Evolutionary conservation across 2,113 vertebrate species (phyloP).

Genomic region (Pelvicachromis taeniatus): DNA sequence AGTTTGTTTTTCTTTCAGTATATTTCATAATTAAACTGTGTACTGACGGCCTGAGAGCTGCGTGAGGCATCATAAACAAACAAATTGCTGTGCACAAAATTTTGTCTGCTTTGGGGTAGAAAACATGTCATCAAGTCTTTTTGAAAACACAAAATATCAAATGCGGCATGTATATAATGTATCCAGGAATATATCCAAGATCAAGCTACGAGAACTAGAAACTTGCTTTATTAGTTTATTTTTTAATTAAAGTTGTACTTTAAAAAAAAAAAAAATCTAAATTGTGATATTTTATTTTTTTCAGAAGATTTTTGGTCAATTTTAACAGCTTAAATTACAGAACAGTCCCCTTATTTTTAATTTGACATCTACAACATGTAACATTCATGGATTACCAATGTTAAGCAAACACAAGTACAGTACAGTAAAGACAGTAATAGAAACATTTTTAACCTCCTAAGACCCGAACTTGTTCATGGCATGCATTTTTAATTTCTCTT

Average conservation of each 20-base stretch:
- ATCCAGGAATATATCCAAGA: not conserved
- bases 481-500: too few species aligned
- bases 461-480: too few species aligned
- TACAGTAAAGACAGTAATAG: not conserved
- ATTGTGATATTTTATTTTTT: too few species aligned
- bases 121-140: not conserved
- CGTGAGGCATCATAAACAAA: not conserved
- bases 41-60: not conserved
- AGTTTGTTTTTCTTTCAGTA: not conserved
- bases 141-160: not conserved
- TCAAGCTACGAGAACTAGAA: not conserved
- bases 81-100: not conserved
- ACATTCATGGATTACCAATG: too few species aligned
- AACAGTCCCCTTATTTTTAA: not conserved
- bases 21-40: not conserved
- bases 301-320: not conserved
- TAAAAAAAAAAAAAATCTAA: not conserved
- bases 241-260: not conserved
- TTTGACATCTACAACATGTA: too few species aligned
- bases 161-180: not conserved
- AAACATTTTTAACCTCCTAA: too few species aligned
- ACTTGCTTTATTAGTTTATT: too few species aligned
- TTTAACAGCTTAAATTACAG: not conserved
- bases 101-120: not conserved
- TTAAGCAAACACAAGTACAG: not conserved